Conservation (phyloP, 2,113 vertebrate species). For the Coptodon rendalli region DNA sequence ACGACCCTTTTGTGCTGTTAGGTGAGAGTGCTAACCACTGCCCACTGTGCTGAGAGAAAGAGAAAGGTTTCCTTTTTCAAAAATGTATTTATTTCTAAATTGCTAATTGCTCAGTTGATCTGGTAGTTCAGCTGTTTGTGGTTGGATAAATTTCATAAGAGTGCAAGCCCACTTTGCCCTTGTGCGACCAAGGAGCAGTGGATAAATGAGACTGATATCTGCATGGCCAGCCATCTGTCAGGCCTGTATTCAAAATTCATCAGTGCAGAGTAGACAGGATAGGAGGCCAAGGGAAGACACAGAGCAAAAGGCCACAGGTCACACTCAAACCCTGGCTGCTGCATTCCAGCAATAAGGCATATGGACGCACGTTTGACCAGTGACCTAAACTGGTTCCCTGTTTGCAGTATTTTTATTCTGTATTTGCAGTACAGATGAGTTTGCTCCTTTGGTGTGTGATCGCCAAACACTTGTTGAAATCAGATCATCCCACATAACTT, state of each 20-base stretch:
- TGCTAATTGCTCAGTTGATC: constrained; percentile 3
- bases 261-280: background rate
- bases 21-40: background rate
- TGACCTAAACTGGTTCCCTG: background rate
- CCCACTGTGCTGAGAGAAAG: background rate
- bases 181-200: background rate
- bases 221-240: background rate
- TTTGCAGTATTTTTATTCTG: rapidly evolving
- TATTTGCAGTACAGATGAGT: background rate
- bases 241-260: background rate
- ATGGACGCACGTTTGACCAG: background rate
- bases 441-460: background rate
- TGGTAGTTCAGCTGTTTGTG: constrained; percentile 38
- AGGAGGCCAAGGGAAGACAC: background rate
- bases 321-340: background rate
- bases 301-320: rapidly evolving
- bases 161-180: background rate
- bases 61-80: background rate
- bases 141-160: constrained; percentile 39
- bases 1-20: background rate
- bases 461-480: background rate
- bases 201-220: background rate
- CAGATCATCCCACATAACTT: background rate
- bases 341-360: background rate
- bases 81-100: background rate